Conservation (phyloP, 1,140 invertebrate species). For the Anoplophora glabripennis region DNA sequence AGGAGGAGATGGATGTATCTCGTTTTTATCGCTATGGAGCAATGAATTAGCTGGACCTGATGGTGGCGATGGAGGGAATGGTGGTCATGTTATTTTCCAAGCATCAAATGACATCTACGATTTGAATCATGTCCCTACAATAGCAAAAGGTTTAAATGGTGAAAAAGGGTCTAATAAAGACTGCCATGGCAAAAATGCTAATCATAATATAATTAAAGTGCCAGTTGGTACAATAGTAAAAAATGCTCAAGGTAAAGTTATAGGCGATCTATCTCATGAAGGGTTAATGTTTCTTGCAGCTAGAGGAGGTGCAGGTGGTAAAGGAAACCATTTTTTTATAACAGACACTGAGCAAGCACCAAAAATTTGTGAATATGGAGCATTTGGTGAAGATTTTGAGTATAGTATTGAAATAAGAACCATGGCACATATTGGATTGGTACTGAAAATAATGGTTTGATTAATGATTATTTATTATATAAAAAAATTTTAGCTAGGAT, state of each 20-base stretch:
- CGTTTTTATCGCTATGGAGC: constrained; percentile 73
- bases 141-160: constrained; percentile 67
- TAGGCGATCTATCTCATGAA: constrained; percentile 69
- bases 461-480: constrained; percentile 13
- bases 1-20: constrained; percentile 90
- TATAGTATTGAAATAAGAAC: constrained; percentile 83
- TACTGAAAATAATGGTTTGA: constrained; percentile 42
- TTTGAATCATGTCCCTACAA: constrained; percentile 63
- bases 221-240: constrained; percentile 87
- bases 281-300: constrained; percentile 88
- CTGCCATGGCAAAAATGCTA: constrained; percentile 77
- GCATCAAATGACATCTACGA: constrained; percentile 68
- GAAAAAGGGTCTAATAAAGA: constrained; percentile 73
- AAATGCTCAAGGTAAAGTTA: constrained; percentile 57
- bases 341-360: constrained; percentile 80
- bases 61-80: constrained; percentile 95
- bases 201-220: constrained; percentile 74
- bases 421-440: constrained; percentile 92
- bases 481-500: constrained; percentile 68
- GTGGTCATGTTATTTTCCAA: constrained; percentile 93
- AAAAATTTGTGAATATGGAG: constrained; percentile 83
- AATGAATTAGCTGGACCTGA: constrained; percentile 91
- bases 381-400: constrained; percentile 69
- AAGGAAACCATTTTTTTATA: constrained; percentile 91
- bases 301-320: constrained; percentile 90